A percentile compares a stretch with the other conserved stretches of the same genome.
These are phyloP conservation scores for Microctonus hyperodae DNA, from an alignment of 2,888 invertebrate genomes.

Conservation along the genomic window DNA sequence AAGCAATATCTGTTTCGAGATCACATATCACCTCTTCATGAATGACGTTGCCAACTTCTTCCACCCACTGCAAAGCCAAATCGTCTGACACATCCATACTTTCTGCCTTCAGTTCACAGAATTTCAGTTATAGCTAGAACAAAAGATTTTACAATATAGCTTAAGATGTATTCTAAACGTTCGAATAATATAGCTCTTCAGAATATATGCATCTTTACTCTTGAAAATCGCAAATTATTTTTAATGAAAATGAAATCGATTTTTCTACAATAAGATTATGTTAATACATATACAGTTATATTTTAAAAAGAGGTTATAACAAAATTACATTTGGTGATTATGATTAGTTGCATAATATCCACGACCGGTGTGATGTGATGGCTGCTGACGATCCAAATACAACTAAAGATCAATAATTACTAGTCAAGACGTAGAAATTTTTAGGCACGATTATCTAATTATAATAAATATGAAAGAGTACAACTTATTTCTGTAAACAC, in stretches of 20 bases:
- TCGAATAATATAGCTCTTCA: not conserved
- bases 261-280: no score
- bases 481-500: constrained; percentile 43
- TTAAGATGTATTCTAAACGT: not conserved
- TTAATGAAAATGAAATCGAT: no score
- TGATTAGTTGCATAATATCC: constrained; percentile 42
- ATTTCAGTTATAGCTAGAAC: constrained; percentile 53
- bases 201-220: not conserved
- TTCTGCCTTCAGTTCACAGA: constrained; percentile 44
- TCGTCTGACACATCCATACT: constrained; percentile 58
- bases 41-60: constrained; percentile 60
- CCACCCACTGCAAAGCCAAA: constrained; percentile 59
- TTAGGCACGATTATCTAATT: constrained; percentile 36
- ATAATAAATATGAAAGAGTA: constrained; percentile 46
- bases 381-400: not conserved
- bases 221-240: not conserved
- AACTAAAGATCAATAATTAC: not conserved
- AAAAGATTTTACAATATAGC: constrained; percentile 22
- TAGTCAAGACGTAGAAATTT: not conserved
- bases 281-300: no score
- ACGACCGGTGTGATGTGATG: constrained; percentile 30
- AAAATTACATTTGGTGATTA: constrained; percentile 23
- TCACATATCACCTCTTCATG: constrained; percentile 68
- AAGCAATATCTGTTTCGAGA: constrained; percentile 63
- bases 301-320: constrained; percentile 51